Base-by-base conservation (phyloP, 2,888 invertebrate species). In the Agapostemon virescens region DNA sequence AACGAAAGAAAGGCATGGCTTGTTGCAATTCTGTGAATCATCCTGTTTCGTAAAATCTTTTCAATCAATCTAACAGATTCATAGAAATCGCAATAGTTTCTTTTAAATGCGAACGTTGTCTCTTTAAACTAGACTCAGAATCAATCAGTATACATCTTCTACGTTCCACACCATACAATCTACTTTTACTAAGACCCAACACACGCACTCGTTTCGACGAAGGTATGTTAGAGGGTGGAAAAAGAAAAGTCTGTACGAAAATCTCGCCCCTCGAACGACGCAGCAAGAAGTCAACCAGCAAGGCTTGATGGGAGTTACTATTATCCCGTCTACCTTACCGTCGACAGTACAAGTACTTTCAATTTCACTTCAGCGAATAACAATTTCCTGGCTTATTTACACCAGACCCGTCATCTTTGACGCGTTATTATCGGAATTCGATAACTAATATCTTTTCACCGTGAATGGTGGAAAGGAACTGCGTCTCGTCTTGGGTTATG, bases 401-500 rank as follows among this genome's bases (percentile, higher is more conserved):
- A 79, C 72, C 75, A 66, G 42, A 42, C 68, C 52, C 69, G 81
- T 80, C 82, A 75, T 77, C 49, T 82, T 79, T 75, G 82, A 82
- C 82, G 82, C 74, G 72, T 74, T 82, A 81, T 79, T 82, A 83
- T 82, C 83, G 82, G 75, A 75, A 83, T 83, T 75, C 82, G 75
- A 83, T 83, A 83, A 79, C 69, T 82, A 82, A 82, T 73, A 79
- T 74, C 72, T 83, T 70, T 36, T 52, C 38, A 15, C 26, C 49
- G 30, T 40, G 58, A 3, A 67, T 20, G 15, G 30, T 11, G 20
- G 23, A 42, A 38, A 63, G 63, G 38, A 63, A 45, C 42, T 30
- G 33, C 55, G 55, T 58, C 30, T 61, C 52, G 40, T n/a, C 33
- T n/a, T 26, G 23, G 30, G 15, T 71, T 78, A 74, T 70, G 74